phyloP scores from a whole-genome alignment of 2,113 vertebrate genomes.

The Rutilus rutilus region DNA sequence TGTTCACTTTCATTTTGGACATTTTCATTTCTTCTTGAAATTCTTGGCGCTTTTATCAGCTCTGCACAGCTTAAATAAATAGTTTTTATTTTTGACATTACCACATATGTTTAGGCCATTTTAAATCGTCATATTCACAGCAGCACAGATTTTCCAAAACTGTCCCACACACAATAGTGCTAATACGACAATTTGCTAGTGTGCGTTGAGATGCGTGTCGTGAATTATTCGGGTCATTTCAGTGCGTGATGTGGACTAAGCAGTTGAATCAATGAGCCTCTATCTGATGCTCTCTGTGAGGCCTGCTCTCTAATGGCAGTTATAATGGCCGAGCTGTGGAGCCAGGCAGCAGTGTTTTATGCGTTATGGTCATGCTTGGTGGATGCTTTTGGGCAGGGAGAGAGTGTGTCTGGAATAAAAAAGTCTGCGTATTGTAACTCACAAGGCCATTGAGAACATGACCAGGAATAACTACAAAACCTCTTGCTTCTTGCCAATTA shows the following conservation, averaged over 20 bases:
- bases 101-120: neutral
- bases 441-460: conserved; percentile 68
- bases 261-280: conserved; percentile 48
- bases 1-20: neutral
- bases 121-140: neutral
- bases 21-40: neutral
- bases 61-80: neutral
- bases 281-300: conserved; percentile 46
- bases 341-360: conserved; percentile 65
- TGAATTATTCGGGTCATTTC: conserved; percentile 62
- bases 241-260: conserved; percentile 69
- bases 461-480: conserved; percentile 73
- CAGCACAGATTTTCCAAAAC: conserved; percentile 20
- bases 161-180: conserved; percentile 54
- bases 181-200: conserved; percentile 43
- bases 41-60: neutral
- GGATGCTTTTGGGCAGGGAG: conserved; percentile 66
- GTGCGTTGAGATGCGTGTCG: neutral
- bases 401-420: conserved; percentile 75
- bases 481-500: conserved; percentile 8
- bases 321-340: conserved; percentile 46
- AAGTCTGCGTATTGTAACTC: conserved; percentile 56
- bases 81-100: neutral
- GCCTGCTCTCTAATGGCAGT: conserved; percentile 52
- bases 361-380: conserved; percentile 68